Conservation (phyloP, 2,797 vertebrate species). For the Pteropus rufus region DNA sequence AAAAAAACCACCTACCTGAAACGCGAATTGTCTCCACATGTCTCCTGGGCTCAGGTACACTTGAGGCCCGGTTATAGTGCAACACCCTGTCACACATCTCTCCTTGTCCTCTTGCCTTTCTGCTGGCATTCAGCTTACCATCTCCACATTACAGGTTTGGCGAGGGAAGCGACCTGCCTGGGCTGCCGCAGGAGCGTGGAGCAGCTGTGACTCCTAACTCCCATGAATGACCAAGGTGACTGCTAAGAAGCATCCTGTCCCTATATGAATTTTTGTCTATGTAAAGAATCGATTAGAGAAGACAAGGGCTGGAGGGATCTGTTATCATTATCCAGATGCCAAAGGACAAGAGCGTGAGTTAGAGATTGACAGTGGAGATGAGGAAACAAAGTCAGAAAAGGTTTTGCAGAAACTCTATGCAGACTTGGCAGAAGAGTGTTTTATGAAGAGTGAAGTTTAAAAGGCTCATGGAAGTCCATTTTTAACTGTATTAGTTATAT, state of each 20-base stretch:
- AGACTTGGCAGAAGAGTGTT: not conserved
- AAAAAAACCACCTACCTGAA: not conserved
- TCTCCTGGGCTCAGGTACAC: not conserved
- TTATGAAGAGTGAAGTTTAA: not conserved
- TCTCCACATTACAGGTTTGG: rapidly evolving
- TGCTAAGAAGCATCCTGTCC: not conserved
- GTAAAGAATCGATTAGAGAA: not conserved
- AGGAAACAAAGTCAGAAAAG: not conserved
- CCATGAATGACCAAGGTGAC: not conserved
- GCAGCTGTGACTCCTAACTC: not conserved
- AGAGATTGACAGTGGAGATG: not conserved
- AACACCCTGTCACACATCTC: not conserved
- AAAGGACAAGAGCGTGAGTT: not conserved
- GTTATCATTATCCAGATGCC: not conserved
- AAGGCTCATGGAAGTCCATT: not conserved
- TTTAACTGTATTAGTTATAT: not conserved
- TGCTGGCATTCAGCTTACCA: not conserved
- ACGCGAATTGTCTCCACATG: not conserved
- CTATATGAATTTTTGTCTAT: not conserved
- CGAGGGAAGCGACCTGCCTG: not conserved
- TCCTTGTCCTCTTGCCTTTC: not conserved
- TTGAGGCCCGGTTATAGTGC: not conserved
- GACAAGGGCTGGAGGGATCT: not conserved
- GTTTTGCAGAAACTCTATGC: not conserved
- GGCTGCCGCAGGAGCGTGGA: not conserved